Base-by-base conservation (phyloP, 2,797 vertebrate species). In the Rhinophrynus dorsalis region DNA sequence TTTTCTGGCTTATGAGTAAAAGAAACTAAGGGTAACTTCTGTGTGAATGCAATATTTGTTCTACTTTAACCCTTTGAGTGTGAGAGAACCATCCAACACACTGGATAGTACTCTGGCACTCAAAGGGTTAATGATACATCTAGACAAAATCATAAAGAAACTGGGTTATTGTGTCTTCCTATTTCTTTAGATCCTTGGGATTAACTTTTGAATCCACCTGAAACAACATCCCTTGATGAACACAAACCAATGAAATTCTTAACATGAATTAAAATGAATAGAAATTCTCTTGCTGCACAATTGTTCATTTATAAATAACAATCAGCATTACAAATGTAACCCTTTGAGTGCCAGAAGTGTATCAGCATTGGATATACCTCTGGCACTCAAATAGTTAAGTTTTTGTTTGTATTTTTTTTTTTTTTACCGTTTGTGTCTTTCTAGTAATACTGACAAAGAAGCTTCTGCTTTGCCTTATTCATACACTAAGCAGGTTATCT, bases 1-100 rank as follows among this genome's bases (percentile, higher is more conserved):
- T n/a, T n/a, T n/a, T n/a, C n/a, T n/a, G n/a, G n/a, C n/a, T 81
- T 80, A 77, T 83, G 74, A 80, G 74, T 21, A 48, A 81, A 81
- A 51, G 10, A 32, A 32, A 32, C 30, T 5, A 42, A 42, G 18
- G 18, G 4, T 38, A n/a, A 38, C 35, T 38, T 38, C 11, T 12
- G 35, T 12, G 11, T 38, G 35, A n/a, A n/a, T n/a, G n/a, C n/a
- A n/a, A n/a, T n/a, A n/a, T n/a, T n/a, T n/a, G n/a, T n/a, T n/a
- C n/a, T n/a, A n/a, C n/a, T n/a, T n/a, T n/a, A n/a, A n/a, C n/a
- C n/a, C n/a, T n/a, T n/a, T n/a, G n/a, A n/a, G n/a, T n/a, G n/a
- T n/a, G n/a, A n/a, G n/a, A n/a, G n/a, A n/a, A n/a, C n/a, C n/a
- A n/a, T n/a, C n/a, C n/a, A n/a, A n/a, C n/a, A n/a, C 35, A 38